Percentiles rank a stretch among this genome's conserved stretches.
phyloP scores from a whole-genome alignment of 2,797 vertebrate genomes.

The Craterocephalus amniculus region DNA sequence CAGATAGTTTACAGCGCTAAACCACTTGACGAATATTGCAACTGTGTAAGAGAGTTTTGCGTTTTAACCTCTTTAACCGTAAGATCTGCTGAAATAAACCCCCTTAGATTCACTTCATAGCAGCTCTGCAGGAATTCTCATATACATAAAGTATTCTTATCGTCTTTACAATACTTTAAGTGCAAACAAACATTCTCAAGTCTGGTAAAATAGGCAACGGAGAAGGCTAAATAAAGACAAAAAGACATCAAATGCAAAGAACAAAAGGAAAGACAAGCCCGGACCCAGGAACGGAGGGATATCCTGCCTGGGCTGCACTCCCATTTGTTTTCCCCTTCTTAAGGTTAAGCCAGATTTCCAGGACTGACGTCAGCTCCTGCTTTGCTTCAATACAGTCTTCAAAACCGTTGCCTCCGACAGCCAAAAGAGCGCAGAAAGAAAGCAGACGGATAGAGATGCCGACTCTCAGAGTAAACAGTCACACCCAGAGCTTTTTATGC shows the following conservation, averaged over 20 bases:
- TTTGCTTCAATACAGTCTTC: conserved; percentile 45
- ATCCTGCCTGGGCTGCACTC: conserved; percentile 57
- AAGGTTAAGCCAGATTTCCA: conserved; percentile 56
- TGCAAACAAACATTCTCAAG: neutral
- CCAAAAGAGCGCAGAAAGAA: conserved; percentile 42
- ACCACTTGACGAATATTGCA: neutral
- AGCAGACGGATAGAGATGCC: conserved; percentile 56
- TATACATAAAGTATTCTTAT: neutral
- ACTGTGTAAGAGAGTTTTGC: neutral
- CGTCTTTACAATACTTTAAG: neutral
- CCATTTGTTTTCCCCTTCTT: conserved; percentile 49
- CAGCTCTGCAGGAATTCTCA: neutral
- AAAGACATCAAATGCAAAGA: conserved; percentile 16
- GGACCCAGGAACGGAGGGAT: conserved; percentile 46
- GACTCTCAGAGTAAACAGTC: conserved; percentile 42
- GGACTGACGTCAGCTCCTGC: conserved; percentile 39
- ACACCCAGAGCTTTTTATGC: conserved; percentile 60
- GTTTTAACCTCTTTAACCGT: neutral
- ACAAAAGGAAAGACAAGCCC: conserved; percentile 38
- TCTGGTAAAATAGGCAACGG: neutral
- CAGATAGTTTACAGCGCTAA: neutral
- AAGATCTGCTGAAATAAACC: neutral
- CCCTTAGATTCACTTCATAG: neutral
- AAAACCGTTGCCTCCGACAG: conserved; percentile 25
- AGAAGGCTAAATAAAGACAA: conserved; percentile 4